These are phyloP conservation scores for Scrobipalpa costella DNA, from an alignment of 2,888 invertebrate genomes.

Conservation along the genomic window DNA sequence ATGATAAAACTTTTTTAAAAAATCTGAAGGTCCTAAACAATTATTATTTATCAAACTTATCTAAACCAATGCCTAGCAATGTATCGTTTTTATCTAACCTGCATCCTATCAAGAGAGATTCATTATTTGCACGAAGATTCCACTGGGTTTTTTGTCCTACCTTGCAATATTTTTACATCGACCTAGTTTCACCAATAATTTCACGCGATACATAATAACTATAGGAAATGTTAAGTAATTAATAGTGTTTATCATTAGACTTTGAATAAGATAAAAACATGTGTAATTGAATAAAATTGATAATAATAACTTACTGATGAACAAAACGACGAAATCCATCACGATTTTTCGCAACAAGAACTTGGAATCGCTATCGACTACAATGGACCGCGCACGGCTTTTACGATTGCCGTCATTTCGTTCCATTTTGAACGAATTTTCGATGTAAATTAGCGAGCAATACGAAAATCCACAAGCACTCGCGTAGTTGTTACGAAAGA, in stretches of 20 bases:
- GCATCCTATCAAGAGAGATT: slow-evolving; percentile 3
- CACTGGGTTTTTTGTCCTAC: slow-evolving; percentile 10
- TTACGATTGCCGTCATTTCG: slow-evolving; percentile 68
- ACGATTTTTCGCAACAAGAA: slow-evolving; percentile 83
- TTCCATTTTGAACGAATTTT: slow-evolving; percentile 57
- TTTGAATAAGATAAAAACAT: not conserved
- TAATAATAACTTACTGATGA: slow-evolving; percentile 83
- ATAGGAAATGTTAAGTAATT: not conserved
- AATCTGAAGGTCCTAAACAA: too few species aligned
- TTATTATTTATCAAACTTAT: too few species aligned
- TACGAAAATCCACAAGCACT: slow-evolving; percentile 39
- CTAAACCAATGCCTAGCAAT: not conserved
- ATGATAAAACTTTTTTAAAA: too few species aligned
- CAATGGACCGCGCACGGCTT: slow-evolving; percentile 63
- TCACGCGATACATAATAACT: not conserved
- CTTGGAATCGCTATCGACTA: slow-evolving; percentile 80
- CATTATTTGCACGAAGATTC: slow-evolving; percentile 6
- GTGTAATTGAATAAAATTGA: not conserved
- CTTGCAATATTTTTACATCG: slow-evolving; percentile 9
- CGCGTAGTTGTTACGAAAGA: slow-evolving; percentile 62
- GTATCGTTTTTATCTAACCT: not conserved
- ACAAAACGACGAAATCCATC: slow-evolving; percentile 84
- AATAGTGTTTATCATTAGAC: not conserved
- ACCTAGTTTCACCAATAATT: slow-evolving; percentile 3
- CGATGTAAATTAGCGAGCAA: slow-evolving; percentile 38